Evolutionary conservation across 2,797 vertebrate species (phyloP).

Genomic region (Paedocypris micromegethes): DNA sequence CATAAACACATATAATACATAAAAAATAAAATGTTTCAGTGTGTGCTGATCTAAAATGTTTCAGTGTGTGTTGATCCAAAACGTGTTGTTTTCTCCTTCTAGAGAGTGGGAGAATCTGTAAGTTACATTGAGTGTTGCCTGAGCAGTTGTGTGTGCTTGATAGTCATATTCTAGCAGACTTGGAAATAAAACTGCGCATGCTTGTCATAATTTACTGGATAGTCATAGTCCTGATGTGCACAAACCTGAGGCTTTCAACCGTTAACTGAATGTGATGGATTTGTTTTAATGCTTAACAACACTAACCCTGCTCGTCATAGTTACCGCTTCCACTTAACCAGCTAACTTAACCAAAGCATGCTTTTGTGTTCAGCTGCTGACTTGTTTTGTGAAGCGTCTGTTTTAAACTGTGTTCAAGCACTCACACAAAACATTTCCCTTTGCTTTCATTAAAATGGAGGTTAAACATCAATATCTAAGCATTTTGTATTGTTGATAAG

Average conservation of each 20-base stretch:
- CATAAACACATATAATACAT: too few relatives aligned
- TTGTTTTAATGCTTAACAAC: slow-evolving; percentile 8
- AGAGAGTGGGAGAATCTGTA: slow-evolving; percentile 96
- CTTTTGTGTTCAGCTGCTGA: neutral
- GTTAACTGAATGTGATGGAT: neutral
- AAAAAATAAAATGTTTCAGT: too few relatives aligned
- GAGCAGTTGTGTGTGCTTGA: slow-evolving; percentile 23
- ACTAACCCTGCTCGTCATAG: slow-evolving; percentile 10
- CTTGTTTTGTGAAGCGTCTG: too few relatives aligned
- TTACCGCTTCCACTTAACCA: neutral
- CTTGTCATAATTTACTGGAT: neutral
- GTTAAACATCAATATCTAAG: too few relatives aligned
- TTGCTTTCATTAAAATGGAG: too few relatives aligned
- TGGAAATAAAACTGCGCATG: slow-evolving; percentile 8
- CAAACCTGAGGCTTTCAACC: neutral
- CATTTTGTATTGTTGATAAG: too few relatives aligned
- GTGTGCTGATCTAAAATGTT: too few relatives aligned
- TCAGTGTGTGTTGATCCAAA: neutral
- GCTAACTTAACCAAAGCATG: neutral
- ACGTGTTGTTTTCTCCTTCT: slow-evolving; percentile 55
- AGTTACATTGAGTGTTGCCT: slow-evolving; percentile 64
- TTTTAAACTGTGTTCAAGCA: too few relatives aligned
- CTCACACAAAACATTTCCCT: too few relatives aligned
- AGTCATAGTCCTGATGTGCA: slow-evolving; percentile 4
- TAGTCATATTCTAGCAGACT: slow-evolving; percentile 19